Evolutionary conservation across 2,797 vertebrate genomes (phyloP).

Genomic region (Rhadinocentrus ornatus): DNA sequence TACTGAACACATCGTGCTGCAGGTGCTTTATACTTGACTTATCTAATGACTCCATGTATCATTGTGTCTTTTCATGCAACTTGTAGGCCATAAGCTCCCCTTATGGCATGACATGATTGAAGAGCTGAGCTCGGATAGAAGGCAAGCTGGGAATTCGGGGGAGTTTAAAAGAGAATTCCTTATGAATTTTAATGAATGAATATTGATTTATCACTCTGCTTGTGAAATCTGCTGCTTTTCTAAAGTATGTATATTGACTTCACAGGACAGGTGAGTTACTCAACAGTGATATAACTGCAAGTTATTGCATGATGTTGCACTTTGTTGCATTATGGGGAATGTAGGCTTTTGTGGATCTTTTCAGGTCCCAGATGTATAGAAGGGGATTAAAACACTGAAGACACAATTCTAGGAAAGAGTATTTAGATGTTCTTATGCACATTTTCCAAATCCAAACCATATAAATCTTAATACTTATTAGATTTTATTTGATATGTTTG

Average conservation of each 20-base stretch:
- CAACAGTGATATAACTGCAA: not conserved
- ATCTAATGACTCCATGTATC: conserved; percentile 1
- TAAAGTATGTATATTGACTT: not conserved
- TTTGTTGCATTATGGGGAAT: not conserved
- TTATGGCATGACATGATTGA: not conserved
- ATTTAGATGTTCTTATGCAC: not conserved
- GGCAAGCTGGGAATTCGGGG: not conserved
- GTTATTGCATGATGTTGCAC: conserved; percentile 10
- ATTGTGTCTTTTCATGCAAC: conserved; percentile 1
- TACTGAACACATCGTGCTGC: not conserved
- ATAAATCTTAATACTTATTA: not conserved
- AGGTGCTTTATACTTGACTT: not conserved
- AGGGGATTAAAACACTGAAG: not conserved
- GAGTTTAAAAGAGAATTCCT: not conserved
- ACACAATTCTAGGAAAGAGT: not conserved
- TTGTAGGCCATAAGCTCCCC: not conserved
- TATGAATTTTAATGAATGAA: not conserved
- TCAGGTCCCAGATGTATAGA: not conserved
- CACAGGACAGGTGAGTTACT: not conserved
- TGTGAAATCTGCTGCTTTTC: not conserved
- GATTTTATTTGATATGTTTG: not conserved
- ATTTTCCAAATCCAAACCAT: not conserved
- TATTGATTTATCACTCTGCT: not conserved
- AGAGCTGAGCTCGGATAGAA: not conserved
- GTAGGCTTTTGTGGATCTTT: not conserved